phyloP scores from a whole-genome alignment of 2,888 invertebrate species.

The Leptinotarsa peninsularis region DNA sequence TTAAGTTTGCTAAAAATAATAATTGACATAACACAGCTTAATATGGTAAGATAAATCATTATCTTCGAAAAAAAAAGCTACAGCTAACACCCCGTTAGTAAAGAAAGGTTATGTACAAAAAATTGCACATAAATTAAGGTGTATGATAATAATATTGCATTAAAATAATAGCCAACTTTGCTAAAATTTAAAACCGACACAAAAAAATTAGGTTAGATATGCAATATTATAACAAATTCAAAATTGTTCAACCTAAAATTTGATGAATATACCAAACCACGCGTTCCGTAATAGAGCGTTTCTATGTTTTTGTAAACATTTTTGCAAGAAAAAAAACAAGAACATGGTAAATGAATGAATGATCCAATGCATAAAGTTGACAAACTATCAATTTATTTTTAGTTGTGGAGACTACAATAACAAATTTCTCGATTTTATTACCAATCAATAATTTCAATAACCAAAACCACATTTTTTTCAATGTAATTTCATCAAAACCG shows the following conservation, averaged over 20 bases:
- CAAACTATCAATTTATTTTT: too few species aligned
- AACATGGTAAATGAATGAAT: not conserved
- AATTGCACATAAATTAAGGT: constrained; percentile 32
- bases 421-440: too few species aligned
- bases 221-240: constrained; percentile 33
- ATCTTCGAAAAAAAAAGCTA: constrained; percentile 36
- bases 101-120: constrained; percentile 14
- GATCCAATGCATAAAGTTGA: too few species aligned
- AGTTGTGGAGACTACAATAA: too few species aligned
- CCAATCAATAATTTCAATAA: too few species aligned
- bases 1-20: constrained; percentile 32
- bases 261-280: not conserved
- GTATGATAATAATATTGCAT: constrained; percentile 35
- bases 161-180: constrained; percentile 37
- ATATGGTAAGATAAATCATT: constrained; percentile 39
- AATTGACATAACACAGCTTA: constrained; percentile 36
- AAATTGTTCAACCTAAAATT: not conserved
- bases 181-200: constrained; percentile 36
- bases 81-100: constrained; percentile 7
- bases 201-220: constrained; percentile 15
- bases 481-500: too few species aligned
- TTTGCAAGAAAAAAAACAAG: not conserved
- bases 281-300: not conserved
- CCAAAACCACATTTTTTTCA: too few species aligned
- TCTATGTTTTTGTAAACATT: not conserved